A percentile compares a stretch with the other conserved stretches of the same genome.
Evolutionary conservation across 2,113 vertebrate species (phyloP).

Genomic region (Vombatus ursinus): DNA sequence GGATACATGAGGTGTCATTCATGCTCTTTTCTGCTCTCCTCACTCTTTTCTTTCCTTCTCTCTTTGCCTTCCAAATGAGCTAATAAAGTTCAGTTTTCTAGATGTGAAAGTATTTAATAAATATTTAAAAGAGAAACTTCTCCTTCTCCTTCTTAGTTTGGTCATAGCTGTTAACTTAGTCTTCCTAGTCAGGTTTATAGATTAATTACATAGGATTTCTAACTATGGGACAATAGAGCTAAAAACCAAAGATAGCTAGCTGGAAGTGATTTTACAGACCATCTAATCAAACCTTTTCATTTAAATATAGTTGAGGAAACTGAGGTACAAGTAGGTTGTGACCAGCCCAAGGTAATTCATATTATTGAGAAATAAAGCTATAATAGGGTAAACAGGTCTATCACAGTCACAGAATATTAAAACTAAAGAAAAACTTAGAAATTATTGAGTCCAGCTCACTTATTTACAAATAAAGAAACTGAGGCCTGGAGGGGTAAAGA

Average conservation of each 20-base stretch:
- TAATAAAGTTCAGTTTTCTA: neutral
- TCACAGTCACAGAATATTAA: neutral
- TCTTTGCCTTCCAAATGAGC: neutral
- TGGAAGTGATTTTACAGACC: neutral
- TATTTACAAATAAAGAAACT: neutral
- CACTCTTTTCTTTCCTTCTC: neutral
- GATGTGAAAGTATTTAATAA: neutral
- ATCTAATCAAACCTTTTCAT: neutral
- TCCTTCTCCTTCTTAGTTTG: constrained; percentile 1
- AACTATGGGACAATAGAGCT: neutral
- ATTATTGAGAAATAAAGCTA: neutral
- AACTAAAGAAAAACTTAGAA: neutral
- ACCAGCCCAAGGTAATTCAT: neutral
- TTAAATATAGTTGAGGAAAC: neutral
- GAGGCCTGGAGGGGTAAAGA: neutral
- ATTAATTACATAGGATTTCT: constrained; percentile 22
- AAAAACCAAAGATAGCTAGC: neutral
- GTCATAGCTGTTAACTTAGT: neutral
- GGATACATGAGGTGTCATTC: neutral
- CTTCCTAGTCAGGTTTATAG: neutral
- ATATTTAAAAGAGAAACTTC: neutral
- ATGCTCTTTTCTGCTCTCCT: neutral
- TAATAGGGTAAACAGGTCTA: neutral
- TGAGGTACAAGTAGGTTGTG: neutral
- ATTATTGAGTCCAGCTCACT: neutral